Evolutionary conservation across 2,113 vertebrate genomes (phyloP).

Genomic region (Hypanus sabinus): DNA sequence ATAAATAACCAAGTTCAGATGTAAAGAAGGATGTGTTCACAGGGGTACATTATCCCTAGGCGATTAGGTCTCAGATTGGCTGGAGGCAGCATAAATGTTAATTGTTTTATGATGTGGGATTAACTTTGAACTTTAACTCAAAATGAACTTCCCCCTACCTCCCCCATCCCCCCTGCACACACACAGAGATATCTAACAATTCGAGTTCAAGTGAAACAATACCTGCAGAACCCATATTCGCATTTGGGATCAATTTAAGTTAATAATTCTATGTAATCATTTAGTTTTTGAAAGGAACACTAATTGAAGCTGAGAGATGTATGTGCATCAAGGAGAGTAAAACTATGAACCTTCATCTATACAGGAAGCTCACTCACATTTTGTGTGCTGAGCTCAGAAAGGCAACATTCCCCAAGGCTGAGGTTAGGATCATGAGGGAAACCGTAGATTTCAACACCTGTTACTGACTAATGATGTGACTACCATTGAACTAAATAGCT

Average conservation of each 20-base stretch:
- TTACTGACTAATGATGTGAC: neutral
- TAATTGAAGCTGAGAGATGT: neutral
- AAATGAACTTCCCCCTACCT: neutral
- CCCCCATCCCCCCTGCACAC: no score
- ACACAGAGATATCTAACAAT: neutral
- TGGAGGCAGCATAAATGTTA: neutral
- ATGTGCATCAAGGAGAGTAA: neutral
- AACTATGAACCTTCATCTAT: neutral
- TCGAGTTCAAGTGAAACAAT: neutral
- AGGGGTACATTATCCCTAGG: neutral
- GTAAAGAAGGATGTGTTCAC: slow-evolving; percentile 3
- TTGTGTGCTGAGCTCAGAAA: neutral
- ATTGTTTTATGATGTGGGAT: slow-evolving; percentile 18
- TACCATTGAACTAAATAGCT: neutral
- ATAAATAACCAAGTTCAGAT: slow-evolving; percentile 4
- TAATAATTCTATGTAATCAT: neutral
- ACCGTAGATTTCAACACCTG: neutral
- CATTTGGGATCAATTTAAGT: slow-evolving; percentile 3
- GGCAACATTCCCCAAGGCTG: no score
- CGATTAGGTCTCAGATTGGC: neutral
- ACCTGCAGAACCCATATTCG: neutral
- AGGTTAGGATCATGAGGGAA: neutral
- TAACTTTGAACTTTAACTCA: neutral
- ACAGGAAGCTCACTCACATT: neutral
- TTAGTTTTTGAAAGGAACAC: neutral